Percentiles rank a stretch among this genome's conserved stretches.
Conservation (phyloP, 2,113 vertebrate genomes). For the Procavia capensis region DNA sequence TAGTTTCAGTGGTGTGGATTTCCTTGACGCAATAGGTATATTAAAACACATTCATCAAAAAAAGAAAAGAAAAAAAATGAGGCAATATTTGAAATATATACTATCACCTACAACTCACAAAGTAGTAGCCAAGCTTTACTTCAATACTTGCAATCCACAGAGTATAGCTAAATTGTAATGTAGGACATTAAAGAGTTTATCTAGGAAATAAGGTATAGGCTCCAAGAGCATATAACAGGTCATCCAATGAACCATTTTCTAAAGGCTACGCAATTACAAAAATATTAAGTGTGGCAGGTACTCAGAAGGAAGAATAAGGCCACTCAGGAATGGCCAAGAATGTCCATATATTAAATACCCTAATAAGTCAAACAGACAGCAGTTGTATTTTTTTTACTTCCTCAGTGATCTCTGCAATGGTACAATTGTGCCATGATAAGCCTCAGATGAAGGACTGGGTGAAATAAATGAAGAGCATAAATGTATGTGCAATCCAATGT, state of each 20-base stretch:
- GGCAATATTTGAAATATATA: background rate
- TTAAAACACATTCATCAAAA: background rate
- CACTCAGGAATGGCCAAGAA: background rate
- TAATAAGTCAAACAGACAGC: background rate
- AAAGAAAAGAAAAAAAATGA: background rate
- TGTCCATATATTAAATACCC: background rate
- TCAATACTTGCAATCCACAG: background rate
- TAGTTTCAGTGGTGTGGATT: background rate
- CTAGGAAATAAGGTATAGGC: background rate
- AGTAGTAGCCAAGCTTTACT: background rate
- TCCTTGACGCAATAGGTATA: background rate
- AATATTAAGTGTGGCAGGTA: background rate
- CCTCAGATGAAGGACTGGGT: background rate
- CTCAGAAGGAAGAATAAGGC: background rate
- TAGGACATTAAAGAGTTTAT: background rate
- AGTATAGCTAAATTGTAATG: background rate
- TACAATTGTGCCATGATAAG: background rate
- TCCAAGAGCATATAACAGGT: background rate
- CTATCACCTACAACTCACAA: background rate
- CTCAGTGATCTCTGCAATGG: background rate
- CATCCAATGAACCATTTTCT: background rate
- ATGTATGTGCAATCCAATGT: background rate
- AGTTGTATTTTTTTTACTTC: background rate
- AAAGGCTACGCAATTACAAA: background rate
- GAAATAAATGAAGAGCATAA: background rate